Evolutionary conservation across 2,113 vertebrate genomes (phyloP), one percentile per base, ranked within the genome.

Genomic region (Copsychus sechellarum): DNA sequence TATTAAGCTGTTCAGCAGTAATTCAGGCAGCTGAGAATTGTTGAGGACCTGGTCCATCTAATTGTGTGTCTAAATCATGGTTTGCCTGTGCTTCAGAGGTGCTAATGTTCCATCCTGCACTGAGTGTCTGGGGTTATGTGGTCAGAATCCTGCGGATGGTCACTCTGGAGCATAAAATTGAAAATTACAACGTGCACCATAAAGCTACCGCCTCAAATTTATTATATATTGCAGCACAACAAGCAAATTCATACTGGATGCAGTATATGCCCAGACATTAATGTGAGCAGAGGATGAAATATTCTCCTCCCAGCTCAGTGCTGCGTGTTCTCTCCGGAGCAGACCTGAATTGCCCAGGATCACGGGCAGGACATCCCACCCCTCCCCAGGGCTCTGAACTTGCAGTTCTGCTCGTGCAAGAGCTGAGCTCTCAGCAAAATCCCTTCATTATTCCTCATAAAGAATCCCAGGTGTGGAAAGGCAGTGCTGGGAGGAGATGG

Each of bases 201-300:
- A 89, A 95, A 97, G 94, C 88, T 94, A 86, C 91, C 78, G 65
- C 86, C 95, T 93, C 85, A 90, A 90, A 94, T 96, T 96, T 84
- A 73, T 94, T 92, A 96, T 83, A 96, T 89, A 91, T 81, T 82
- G 88, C 77, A 50, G 84, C 90, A 93, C 95, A 97, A 97, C 94
- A 96, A 97, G 88, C 88, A 96, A 95, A 95, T 96, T 96, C 95
- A 72, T 93, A 94, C 79, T 83, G 80, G 89, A 82, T 91, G 94
- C 86, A 81, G 88, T 93, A 93, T 96, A 96, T 93, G 94, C 60
- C 90, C 60, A 50, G 92, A 91, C 95, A 67, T 90, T 93, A 92
- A 95, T 85, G 90, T 43, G 74, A 90, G 91, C 66, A 56, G 85
- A 66, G 82, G 66, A 78, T 94, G 82, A 97, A 96, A 94, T 96